Base-by-base conservation (phyloP, 2,113 vertebrate species). In the Gadus chalcogrammus region DNA sequence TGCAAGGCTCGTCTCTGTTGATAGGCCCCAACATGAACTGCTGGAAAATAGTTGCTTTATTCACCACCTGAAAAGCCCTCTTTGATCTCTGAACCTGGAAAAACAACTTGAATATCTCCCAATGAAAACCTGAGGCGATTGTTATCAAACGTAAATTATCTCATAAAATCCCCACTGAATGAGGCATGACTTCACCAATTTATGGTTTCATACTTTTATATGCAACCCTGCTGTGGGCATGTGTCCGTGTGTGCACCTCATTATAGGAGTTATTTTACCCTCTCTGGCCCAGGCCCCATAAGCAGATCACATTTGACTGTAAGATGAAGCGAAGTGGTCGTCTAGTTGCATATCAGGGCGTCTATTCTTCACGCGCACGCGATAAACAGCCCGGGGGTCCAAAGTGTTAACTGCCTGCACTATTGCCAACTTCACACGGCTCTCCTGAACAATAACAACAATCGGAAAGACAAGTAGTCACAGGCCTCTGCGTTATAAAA, bases 301-400 rank as follows among this genome's bases (percentile, higher is more conserved):
- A 79, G 70, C n/a, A 68, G 76, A 71, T 65, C 60, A 74, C 76
- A 20, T 69, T 78, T 76, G 67, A 52, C 73, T 82, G 79, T 77
- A 69, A 83, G 82, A 82, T 74, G 68, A 53, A 73, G 64, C 52
- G 65, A 71, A 72, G 64, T 73, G 55, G 68, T 74, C 71, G 42
- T 79, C 61, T 61, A 75, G 72, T 79, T 81, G 71, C 64, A 81
- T 70, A 69, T 27, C 64, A 60, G 11, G 42, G 31, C 56, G 68
- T 35, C 17, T 60, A 64, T 71, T 75, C 68, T 67, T 74, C 76
- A 79, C 74, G 61, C 73, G 82, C 61, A 69, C 71, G 78, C 66
- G 77, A 75, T 73, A 78, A 83, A 84, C 74, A 84, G 72, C 82
- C 76, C 65, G 69, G 60, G 78, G 82, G 74, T 48, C 42, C 59